Evolutionary conservation across 2,888 invertebrate species (phyloP), one percentile per base, ranked within the genome.

Genomic region (Microchrysa polita): DNA sequence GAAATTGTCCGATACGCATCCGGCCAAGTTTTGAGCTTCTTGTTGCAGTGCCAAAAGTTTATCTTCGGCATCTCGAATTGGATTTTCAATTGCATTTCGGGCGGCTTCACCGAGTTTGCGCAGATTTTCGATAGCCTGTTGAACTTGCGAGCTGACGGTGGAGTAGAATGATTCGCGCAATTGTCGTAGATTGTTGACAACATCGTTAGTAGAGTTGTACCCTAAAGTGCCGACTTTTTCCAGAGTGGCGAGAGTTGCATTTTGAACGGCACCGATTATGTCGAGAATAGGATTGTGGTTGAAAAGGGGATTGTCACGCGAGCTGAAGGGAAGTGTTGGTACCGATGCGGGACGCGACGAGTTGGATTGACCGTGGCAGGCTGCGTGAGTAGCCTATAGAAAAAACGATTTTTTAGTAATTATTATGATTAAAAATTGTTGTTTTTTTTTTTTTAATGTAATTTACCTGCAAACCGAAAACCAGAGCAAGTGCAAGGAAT

Each of bases 221-320:
- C 10, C 22, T 9, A 67, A 9, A 12, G 1, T 52, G 2, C 12
- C 23, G 52, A 27, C 12, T 27, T 27, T 53, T 53, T 52, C 16
- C 0, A 67, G 16, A 14, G 34, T 16, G 1, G 12, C n/a, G 2
- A 67, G 18, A 16, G 14, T 14, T 52, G 52, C 7, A 5, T 12
- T 27, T 18, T 53, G 67, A 5, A 16, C 27, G 4, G n/a, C 7
- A n/a, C 23, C 16, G 1, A 67, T 9, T n/a, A 27, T n/a, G 16
- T 52, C 18, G 18, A 67, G n/a, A 53, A 53, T 27, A 16, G 34
- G 52, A 5, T 12, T 16, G 18, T 27, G 27, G n/a, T 67, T n/a
- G 53, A 67, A 67, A 16, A 67, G 52, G 1, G 48, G 65, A 23
- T 48, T 44, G 7, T 27, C 53, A n/a, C 53, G 20, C n/a, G 67